These are phyloP conservation scores for Dromiciops gliroides DNA, from an alignment of 2,113 vertebrate species.

Conservation along the genomic window DNA sequence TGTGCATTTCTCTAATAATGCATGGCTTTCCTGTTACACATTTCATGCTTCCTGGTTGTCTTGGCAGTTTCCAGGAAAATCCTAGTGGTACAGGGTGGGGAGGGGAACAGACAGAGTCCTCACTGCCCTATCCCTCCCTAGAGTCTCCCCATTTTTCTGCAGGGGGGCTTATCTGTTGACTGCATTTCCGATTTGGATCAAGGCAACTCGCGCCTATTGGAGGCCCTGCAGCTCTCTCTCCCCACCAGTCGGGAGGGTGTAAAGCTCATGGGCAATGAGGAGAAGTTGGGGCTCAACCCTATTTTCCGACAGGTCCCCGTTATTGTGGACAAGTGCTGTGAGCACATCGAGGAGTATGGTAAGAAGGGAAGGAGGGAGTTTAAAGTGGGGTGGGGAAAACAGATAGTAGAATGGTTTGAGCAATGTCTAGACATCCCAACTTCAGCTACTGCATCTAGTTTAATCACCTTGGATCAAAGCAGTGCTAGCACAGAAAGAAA, in stretches of 20 bases:
- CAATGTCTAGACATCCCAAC: neutral
- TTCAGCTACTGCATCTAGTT: neutral
- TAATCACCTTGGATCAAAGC: neutral
- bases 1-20: too few species aligned
- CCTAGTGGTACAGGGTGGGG: neutral
- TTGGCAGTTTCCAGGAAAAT: neutral
- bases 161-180: slow-evolving; percentile 94
- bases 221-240: slow-evolving; percentile 90
- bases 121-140: neutral
- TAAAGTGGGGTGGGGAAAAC: neutral
- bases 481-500: neutral
- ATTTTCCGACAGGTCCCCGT: slow-evolving; percentile 92
- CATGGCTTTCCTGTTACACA: neutral
- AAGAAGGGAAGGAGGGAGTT: slow-evolving; percentile 34
- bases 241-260: slow-evolving; percentile 90
- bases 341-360: slow-evolving; percentile 91
- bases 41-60: neutral
- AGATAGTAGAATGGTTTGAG: neutral
- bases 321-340: slow-evolving; percentile 92
- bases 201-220: slow-evolving; percentile 89
- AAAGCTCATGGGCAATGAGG: slow-evolving; percentile 84
- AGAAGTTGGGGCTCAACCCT: slow-evolving; percentile 92
- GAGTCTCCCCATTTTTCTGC: neutral
- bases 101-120: neutral
- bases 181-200: slow-evolving; percentile 92